Evolutionary conservation across 2,113 vertebrate species (phyloP).

Genomic region (Channa maculata): DNA sequence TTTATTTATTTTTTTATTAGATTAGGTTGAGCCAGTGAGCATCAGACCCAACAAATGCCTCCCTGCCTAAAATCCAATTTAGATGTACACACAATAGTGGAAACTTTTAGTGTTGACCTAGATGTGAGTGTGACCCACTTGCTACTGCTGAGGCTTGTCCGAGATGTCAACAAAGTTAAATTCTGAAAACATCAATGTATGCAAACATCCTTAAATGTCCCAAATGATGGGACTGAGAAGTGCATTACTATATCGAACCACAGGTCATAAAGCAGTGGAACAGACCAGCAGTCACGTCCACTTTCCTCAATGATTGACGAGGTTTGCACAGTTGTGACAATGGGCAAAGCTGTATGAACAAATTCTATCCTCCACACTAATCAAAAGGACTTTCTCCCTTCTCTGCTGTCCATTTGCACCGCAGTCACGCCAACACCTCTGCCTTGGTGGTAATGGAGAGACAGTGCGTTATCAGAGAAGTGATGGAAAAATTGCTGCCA

Average conservation of each 20-base stretch:
- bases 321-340: constrained; percentile 13
- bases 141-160: neutral
- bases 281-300: neutral
- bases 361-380: constrained; percentile 21
- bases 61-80: constrained; percentile 30
- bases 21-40: neutral
- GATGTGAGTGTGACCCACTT: constrained; percentile 51
- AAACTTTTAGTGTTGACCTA: constrained; percentile 36
- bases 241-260: too few relatives aligned
- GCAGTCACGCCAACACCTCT: constrained; percentile 5
- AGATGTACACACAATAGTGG: constrained; percentile 24
- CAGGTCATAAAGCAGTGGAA: too few relatives aligned
- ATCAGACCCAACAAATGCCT: neutral
- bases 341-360: constrained; percentile 10
- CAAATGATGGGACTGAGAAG: neutral
- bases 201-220: neutral
- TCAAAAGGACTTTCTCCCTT: constrained; percentile 1
- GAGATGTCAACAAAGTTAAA: constrained; percentile 10
- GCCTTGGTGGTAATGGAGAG: neutral
- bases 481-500: constrained; percentile 8
- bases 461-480: constrained; percentile 3
- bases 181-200: neutral
- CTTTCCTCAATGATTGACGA: constrained; percentile 18
- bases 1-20: neutral
- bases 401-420: neutral